phyloP scores from a whole-genome alignment of 2,113 vertebrate species.

The Narcine bancroftii region DNA sequence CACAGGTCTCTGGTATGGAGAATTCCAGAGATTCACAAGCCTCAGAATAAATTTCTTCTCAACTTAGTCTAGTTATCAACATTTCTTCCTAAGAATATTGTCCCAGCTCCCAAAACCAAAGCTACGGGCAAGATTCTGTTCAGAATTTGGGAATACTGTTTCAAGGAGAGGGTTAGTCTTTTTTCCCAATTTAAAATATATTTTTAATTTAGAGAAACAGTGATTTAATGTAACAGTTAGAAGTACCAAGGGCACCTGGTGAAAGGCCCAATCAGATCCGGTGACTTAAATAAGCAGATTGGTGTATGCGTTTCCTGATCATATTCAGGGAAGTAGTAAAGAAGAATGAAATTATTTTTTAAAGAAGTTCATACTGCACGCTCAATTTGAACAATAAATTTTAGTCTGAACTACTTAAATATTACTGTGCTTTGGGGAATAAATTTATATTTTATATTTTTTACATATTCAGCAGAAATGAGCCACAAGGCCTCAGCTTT shows the following conservation, averaged over 20 bases:
- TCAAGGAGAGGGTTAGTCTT: not conserved
- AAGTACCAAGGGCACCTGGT: not conserved
- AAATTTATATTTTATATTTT: not conserved
- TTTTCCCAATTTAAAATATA: too few species aligned
- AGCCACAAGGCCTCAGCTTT: not conserved
- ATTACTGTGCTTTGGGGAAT: not conserved
- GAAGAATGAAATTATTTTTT: constrained; percentile 8
- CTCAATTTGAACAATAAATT: constrained; percentile 14
- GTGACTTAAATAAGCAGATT: not conserved
- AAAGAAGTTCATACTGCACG: not conserved
- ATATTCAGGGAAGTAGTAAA: not conserved
- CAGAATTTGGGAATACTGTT: not conserved
- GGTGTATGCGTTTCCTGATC: not conserved
- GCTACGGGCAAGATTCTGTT: not conserved
- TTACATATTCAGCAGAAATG: not conserved
- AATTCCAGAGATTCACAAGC: too few species aligned
- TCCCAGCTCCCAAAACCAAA: not conserved
- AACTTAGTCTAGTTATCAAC: too few species aligned
- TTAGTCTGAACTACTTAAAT: constrained; percentile 15
- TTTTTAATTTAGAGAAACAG: not conserved
- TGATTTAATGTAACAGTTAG: not conserved
- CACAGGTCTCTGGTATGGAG: too few species aligned
- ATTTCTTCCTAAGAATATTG: too few species aligned
- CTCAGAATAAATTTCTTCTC: too few species aligned
- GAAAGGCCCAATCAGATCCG: not conserved